A percentile compares a stretch with the other conserved stretches of the same genome.
These are phyloP conservation scores for human (Homo sapiens) DNA, from an alignment of 2,113 vertebrate genomes.

Conservation along the genomic window GRCh38 chr7:96600001-96600500, in stretches of 20 bases:
- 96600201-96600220: conserved; percentile 53
- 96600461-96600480: not conserved
- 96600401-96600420: not conserved
- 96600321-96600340: not conserved
- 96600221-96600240: not conserved
- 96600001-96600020: conserved; percentile 70
- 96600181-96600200: conserved; percentile 31
- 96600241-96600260: not conserved
- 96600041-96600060: not conserved
- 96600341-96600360: not conserved
- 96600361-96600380: not conserved
- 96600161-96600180: not conserved
- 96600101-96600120: conserved; percentile 49
- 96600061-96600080: conserved; percentile 40
- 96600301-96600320: conserved; percentile 7
- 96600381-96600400: not conserved
- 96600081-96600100: not conserved
- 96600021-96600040: conserved; percentile 66
- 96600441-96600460: not conserved
- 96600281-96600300: conserved; percentile 30
- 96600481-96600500: not conserved
- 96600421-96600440: not conserved
- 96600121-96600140: conserved; percentile 57
- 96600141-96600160: conserved; percentile 33
- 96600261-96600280: not conserved